Evolutionary conservation across 1,140 invertebrate genomes (phyloP).

Genomic region (Pemphigus obesinymphae): DNA sequence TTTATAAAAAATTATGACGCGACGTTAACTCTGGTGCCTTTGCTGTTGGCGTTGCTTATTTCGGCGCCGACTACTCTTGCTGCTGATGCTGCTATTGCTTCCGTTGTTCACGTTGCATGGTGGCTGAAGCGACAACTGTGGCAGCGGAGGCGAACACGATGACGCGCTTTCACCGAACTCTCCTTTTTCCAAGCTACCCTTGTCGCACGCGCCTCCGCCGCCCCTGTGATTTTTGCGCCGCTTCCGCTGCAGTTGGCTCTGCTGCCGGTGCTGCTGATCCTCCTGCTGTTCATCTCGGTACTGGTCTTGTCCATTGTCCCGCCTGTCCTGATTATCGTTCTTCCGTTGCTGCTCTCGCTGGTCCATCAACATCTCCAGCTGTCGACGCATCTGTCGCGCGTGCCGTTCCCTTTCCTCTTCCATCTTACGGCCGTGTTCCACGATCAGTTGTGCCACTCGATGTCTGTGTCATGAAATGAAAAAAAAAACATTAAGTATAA

Average conservation of each 20-base stretch:
- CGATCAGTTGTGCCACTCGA: background rate
- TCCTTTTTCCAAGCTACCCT: background rate
- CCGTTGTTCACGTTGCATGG: background rate
- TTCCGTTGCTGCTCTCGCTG: background rate
- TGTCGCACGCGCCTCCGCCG: background rate
- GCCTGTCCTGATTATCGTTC: background rate
- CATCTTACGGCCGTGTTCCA: background rate
- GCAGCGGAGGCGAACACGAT: too few species aligned
- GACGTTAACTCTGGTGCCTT: background rate
- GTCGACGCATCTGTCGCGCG: background rate
- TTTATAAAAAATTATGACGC: too few species aligned
- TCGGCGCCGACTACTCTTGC: background rate
- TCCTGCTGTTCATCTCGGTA: background rate
- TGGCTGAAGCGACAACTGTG: background rate
- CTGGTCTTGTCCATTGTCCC: background rate
- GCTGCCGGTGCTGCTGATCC: background rate
- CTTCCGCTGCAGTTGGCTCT: background rate
- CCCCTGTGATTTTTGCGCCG: too few species aligned
- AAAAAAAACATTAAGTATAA: too few species aligned
- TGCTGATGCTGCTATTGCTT: background rate
- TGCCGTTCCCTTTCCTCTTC: background rate
- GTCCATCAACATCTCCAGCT: constrained; percentile 12
- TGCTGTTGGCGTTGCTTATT: background rate
- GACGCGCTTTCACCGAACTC: background rate
- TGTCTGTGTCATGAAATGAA: background rate